Conservation (phyloP, 2,888 invertebrate genomes). For the Drepanosiphum platanoidis region DNA sequence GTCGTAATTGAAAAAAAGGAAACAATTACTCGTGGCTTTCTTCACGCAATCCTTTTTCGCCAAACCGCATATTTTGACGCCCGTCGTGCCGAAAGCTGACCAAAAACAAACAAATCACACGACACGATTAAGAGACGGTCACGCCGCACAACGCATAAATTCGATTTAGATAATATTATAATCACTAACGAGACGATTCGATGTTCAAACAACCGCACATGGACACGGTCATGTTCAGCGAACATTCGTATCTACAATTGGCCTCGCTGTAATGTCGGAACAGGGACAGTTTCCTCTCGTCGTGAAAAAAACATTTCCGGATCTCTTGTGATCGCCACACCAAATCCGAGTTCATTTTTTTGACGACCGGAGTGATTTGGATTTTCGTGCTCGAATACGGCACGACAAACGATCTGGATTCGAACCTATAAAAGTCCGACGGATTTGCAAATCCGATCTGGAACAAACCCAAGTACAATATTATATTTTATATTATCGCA, state of each 20-base stretch:
- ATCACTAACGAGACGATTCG: not conserved
- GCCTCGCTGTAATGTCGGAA: not conserved
- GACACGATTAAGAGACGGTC: no score
- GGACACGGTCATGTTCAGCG: not conserved
- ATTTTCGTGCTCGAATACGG: not conserved
- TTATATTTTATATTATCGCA: not conserved
- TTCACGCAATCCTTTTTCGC: not conserved
- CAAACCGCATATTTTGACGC: not conserved
- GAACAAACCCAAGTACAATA: not conserved
- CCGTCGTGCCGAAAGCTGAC: not conserved
- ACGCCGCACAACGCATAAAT: not conserved
- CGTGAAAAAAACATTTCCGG: slow-evolving; percentile 2
- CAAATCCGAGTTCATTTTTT: not conserved
- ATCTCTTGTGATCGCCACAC: not conserved
- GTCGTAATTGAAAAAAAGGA: no score
- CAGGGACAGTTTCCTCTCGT: not conserved
- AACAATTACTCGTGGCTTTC: no score
- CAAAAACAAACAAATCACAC: not conserved
- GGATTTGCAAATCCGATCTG: not conserved
- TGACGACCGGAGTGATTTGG: not conserved
- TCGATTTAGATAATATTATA: not conserved
- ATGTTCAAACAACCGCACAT: not conserved
- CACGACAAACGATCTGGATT: not conserved
- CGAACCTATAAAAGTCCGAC: not conserved
- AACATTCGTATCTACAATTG: not conserved